A percentile compares a stretch with the other conserved stretches of the same genome.
Conservation (phyloP, 2,888 invertebrate genomes). For the Hanleya hanleyi region DNA sequence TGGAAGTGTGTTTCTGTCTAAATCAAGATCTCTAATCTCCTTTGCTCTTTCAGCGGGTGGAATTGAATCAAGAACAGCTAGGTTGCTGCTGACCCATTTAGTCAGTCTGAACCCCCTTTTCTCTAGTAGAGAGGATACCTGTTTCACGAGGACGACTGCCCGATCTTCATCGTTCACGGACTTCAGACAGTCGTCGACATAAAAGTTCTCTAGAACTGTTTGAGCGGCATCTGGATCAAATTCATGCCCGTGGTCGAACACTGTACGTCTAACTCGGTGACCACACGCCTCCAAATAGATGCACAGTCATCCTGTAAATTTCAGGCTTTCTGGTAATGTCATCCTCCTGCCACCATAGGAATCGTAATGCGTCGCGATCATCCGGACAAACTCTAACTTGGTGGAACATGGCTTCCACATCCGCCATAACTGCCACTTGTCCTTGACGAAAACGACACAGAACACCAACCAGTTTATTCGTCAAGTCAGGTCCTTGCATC, state of each 20-base stretch:
- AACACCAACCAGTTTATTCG: conserved; percentile 28
- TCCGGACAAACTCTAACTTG: conserved; percentile 21
- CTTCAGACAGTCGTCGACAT: conserved; percentile 33
- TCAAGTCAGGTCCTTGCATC: conserved; percentile 28
- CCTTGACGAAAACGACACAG: conserved; percentile 30
- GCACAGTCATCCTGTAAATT: background rate
- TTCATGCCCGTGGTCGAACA: no score
- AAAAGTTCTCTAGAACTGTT: conserved; percentile 1
- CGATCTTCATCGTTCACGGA: conserved; percentile 20
- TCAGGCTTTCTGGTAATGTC: background rate
- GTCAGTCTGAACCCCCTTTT: conserved; percentile 5
- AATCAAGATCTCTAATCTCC: no score
- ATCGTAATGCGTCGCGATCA: conserved; percentile 25
- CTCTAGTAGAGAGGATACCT: conserved; percentile 18
- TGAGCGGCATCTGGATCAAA: background rate
- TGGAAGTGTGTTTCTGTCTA: background rate
- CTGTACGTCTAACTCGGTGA: background rate
- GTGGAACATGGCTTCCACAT: conserved; percentile 35
- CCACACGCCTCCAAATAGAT: background rate
- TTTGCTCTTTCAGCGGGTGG: background rate
- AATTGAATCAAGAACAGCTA: background rate
- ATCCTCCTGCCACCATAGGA: conserved; percentile 18
- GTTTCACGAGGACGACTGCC: conserved; percentile 20
- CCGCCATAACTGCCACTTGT: conserved; percentile 22
- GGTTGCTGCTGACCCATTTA: background rate